Conservation (phyloP, 1,140 invertebrate genomes). For the Sarcophaga peregrina region DNA sequence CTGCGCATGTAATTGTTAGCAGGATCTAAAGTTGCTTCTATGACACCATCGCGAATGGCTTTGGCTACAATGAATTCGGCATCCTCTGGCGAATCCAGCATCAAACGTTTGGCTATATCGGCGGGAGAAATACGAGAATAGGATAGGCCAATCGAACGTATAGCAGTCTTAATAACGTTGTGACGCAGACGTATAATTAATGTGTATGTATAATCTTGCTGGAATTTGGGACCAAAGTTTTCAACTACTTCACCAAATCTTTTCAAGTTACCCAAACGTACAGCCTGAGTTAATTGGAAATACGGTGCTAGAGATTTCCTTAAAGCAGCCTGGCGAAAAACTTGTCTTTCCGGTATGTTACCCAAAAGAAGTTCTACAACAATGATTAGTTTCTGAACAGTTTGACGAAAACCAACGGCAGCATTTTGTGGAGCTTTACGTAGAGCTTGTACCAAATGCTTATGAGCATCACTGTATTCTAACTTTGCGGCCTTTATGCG, state of each 20-base stretch:
- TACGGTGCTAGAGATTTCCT: slow-evolving; percentile 92
- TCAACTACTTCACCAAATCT: slow-evolving; percentile 94
- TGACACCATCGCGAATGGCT: slow-evolving; percentile 98
- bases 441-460: slow-evolving; percentile 92
- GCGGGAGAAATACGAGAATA: slow-evolving; percentile 96
- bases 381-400: slow-evolving; percentile 95
- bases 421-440: slow-evolving; percentile 96
- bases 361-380: slow-evolving; percentile 96
- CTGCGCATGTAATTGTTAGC: slow-evolving; percentile 97
- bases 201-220: slow-evolving; percentile 92
- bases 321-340: slow-evolving; percentile 88
- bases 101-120: slow-evolving; percentile 94
- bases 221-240: slow-evolving; percentile 88
- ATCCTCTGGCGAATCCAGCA: slow-evolving; percentile 94
- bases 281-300: slow-evolving; percentile 97
- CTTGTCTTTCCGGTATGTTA: slow-evolving; percentile 94
- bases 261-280: slow-evolving; percentile 92
- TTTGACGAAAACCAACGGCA: slow-evolving; percentile 98
- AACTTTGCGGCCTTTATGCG: slow-evolving; percentile 96
- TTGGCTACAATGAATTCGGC: slow-evolving; percentile 99
- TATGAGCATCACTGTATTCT: slow-evolving; percentile 97
- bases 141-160: slow-evolving; percentile 94
- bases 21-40: slow-evolving; percentile 96
- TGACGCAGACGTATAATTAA: slow-evolving; percentile 93
- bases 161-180: slow-evolving; percentile 99